Evolutionary conservation across 2,888 invertebrate species (phyloP).

Genomic region (Lithosia quadra): DNA sequence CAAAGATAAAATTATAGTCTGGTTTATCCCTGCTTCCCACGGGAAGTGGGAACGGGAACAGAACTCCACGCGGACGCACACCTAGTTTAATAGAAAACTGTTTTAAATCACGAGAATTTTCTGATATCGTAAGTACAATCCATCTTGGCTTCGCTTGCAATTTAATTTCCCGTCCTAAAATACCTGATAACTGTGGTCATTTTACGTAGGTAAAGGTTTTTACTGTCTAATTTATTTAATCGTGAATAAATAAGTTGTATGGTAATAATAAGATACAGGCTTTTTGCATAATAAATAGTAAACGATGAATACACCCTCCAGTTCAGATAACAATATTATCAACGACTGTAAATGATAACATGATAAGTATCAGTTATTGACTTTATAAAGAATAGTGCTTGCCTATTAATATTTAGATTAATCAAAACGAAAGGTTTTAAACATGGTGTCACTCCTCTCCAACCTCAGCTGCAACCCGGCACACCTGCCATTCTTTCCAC

Average conservation of each 20-base stretch:
- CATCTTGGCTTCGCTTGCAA: not conserved
- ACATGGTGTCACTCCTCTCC: too few species aligned
- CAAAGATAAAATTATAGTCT: too few species aligned
- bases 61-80: too few species aligned
- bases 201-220: too few species aligned
- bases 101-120: too few species aligned
- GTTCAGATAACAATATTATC: slow-evolving; percentile 29
- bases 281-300: not conserved
- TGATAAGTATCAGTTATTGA: slow-evolving; percentile 21
- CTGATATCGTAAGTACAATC: not conserved
- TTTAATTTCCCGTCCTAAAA: not conserved
- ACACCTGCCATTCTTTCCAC: too few species aligned
- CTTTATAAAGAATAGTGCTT: not conserved
- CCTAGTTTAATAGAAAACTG: too few species aligned
- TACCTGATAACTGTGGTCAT: too few species aligned
- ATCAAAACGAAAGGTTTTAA: too few species aligned
- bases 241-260: not conserved
- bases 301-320: slow-evolving; percentile 10
- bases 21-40: too few species aligned
- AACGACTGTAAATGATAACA: slow-evolving; percentile 19
- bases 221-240: too few species aligned
- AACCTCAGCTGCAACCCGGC: not conserved
- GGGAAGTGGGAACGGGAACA: too few species aligned
- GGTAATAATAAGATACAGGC: not conserved
- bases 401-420: not conserved